A percentile compares a stretch with the other conserved stretches of the same genome.
These are phyloP conservation scores for Tachyglossus aculeatus DNA, from an alignment of 2,797 vertebrate species.

Conservation along the genomic window DNA sequence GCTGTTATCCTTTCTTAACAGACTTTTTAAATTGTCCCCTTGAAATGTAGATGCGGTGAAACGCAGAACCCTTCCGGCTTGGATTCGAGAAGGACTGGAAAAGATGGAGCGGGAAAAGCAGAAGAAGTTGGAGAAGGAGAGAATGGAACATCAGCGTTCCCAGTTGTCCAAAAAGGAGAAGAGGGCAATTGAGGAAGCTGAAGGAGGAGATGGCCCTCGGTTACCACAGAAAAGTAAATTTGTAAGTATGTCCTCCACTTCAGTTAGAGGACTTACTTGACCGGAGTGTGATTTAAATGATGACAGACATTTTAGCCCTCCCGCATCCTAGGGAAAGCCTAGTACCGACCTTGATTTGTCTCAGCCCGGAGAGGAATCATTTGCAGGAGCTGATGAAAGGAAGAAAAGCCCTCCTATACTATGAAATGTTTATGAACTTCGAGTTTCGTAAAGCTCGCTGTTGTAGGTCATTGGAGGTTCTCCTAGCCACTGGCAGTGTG, in stretches of 20 bases:
- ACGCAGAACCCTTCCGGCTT: conserved; percentile 93
- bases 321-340: too few relatives aligned
- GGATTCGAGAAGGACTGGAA: conserved; percentile 98
- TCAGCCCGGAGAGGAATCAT: too few relatives aligned
- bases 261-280: not conserved
- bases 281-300: too few relatives aligned
- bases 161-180: conserved; percentile 89
- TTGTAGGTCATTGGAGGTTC: too few relatives aligned
- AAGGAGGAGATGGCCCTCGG: conserved; percentile 86
- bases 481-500: too few relatives aligned
- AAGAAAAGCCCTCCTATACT: too few relatives aligned
- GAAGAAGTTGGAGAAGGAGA: conserved; percentile 93
- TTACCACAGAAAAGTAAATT: conserved; percentile 98
- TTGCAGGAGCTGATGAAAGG: too few relatives aligned
- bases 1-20: conserved; percentile 23
- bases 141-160: conserved; percentile 93
- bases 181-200: conserved; percentile 75
- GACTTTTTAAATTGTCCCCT: conserved; percentile 26
- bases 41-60: conserved; percentile 89
- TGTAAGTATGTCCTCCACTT: conserved; percentile 78
- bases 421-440: too few relatives aligned
- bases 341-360: too few relatives aligned
- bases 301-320: too few relatives aligned
- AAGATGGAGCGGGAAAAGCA: conserved; percentile 99
- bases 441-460: too few relatives aligned